Percentiles rank a stretch among this genome's conserved stretches.
Evolutionary conservation across 2,888 invertebrate genomes (phyloP).

Genomic region (Plutella xylostella): DNA sequence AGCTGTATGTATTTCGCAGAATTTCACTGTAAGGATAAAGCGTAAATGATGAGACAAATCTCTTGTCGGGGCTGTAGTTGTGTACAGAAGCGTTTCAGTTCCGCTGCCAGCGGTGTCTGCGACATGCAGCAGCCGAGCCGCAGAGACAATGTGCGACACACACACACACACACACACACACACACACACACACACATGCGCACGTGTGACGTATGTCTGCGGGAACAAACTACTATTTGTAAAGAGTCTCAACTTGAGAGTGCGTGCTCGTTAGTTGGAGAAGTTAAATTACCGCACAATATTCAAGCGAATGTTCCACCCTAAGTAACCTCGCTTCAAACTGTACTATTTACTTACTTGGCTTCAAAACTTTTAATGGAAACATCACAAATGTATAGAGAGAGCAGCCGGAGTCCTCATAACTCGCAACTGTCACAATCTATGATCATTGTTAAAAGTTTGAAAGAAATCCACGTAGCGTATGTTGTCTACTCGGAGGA

Average conservation of each 20-base stretch:
- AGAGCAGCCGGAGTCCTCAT: background rate
- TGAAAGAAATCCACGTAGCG: background rate
- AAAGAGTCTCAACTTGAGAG: conserved; percentile 39
- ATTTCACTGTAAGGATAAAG: too few relatives aligned
- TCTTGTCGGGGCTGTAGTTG: background rate
- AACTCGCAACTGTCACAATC: background rate
- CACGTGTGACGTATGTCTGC: conserved; percentile 35
- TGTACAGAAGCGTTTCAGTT: too few relatives aligned
- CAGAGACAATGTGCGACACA: background rate
- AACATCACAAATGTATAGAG: background rate
- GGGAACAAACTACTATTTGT: conserved; percentile 34
- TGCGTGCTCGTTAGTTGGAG: conserved; percentile 57
- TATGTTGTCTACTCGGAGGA: background rate
- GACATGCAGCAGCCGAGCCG: too few relatives aligned
- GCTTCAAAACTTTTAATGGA: background rate
- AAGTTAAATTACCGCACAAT: conserved; percentile 49
- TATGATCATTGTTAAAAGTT: conserved; percentile 5
- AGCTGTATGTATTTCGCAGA: too few relatives aligned
- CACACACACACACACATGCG: background rate
- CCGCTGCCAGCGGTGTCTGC: too few relatives aligned
- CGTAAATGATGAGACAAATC: too few relatives aligned
- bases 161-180: background rate
- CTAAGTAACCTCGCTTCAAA: conserved; percentile 24
- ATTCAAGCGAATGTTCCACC: background rate
- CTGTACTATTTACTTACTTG: background rate